Conservation (phyloP, 2,113 vertebrate genomes). For the Carassius auratus region DNA sequence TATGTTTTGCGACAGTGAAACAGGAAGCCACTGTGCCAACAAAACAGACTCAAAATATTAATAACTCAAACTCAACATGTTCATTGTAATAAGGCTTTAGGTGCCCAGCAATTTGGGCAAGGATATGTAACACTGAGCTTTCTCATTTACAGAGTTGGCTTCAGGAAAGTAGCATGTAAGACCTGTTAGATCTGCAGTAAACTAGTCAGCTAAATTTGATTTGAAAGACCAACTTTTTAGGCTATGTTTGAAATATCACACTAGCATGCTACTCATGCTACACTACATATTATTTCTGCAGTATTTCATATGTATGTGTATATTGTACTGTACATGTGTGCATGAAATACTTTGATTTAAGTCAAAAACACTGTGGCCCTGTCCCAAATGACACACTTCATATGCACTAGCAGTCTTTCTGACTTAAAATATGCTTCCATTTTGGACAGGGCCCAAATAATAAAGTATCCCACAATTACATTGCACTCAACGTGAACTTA, state of each 20-base stretch:
- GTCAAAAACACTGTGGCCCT: background rate
- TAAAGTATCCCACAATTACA: no score
- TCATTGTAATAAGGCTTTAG: background rate
- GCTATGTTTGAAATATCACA: background rate
- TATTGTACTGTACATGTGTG: background rate
- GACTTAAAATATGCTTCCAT: no score
- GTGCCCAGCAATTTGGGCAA: background rate
- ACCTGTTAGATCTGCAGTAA: background rate
- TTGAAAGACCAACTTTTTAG: background rate
- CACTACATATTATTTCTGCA: background rate
- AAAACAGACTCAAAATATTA: background rate
- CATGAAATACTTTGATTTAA: background rate
- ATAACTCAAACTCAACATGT: background rate
- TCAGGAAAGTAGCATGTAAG: background rate
- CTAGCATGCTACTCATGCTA: background rate
- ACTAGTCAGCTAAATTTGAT: background rate
- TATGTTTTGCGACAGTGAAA: background rate
- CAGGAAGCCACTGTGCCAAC: background rate
- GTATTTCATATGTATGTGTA: no score
- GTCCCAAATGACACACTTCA: no score
- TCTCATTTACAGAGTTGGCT: background rate
- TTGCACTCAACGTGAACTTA: no score
- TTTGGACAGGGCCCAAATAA: no score
- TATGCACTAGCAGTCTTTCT: no score
- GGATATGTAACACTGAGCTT: background rate